A percentile compares a stretch with the other conserved stretches of the same genome.
These are phyloP conservation scores for Tinea trinotella DNA, from an alignment of 2,888 invertebrate species.

Conservation along the genomic window DNA sequence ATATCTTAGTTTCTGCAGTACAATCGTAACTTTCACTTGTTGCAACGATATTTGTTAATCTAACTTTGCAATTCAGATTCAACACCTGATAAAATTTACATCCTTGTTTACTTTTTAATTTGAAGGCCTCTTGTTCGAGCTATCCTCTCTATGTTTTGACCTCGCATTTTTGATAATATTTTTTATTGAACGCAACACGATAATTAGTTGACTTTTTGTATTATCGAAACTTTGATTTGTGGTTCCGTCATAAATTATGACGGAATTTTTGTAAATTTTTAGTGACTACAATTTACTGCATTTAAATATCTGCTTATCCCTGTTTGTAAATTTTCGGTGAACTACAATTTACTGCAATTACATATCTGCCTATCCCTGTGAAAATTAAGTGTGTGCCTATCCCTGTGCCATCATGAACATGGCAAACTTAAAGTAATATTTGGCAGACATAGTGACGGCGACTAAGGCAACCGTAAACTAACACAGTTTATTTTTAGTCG, in stretches of 20 bases:
- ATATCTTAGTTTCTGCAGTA: background rate
- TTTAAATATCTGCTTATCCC: too few relatives aligned
- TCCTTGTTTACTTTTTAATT: slow-evolving; percentile 6
- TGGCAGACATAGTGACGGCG: too few relatives aligned
- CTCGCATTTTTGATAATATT: slow-evolving; percentile 3
- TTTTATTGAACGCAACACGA: background rate
- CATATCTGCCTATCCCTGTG: too few relatives aligned
- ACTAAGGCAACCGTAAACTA: too few relatives aligned
- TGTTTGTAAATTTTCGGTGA: too few relatives aligned
- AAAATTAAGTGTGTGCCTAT: too few relatives aligned
- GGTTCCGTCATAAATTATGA: background rate
- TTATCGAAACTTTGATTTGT: background rate
- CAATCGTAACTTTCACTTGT: slow-evolving; percentile 6
- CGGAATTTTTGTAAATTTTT: too few relatives aligned
- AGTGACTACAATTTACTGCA: too few relatives aligned
- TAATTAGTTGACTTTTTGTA: background rate
- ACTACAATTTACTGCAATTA: too few relatives aligned
- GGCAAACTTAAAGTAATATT: too few relatives aligned
- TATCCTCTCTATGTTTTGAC: slow-evolving; percentile 9
- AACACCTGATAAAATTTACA: slow-evolving; percentile 2
- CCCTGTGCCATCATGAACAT: too few relatives aligned
- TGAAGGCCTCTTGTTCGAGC: slow-evolving; percentile 4
- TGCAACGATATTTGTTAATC: slow-evolving; percentile 1
- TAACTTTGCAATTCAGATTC: slow-evolving; percentile 10
- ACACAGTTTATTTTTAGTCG: too few relatives aligned